Conservation (phyloP, 2,888 invertebrate genomes). For the Polymixis flavicincta region DNA sequence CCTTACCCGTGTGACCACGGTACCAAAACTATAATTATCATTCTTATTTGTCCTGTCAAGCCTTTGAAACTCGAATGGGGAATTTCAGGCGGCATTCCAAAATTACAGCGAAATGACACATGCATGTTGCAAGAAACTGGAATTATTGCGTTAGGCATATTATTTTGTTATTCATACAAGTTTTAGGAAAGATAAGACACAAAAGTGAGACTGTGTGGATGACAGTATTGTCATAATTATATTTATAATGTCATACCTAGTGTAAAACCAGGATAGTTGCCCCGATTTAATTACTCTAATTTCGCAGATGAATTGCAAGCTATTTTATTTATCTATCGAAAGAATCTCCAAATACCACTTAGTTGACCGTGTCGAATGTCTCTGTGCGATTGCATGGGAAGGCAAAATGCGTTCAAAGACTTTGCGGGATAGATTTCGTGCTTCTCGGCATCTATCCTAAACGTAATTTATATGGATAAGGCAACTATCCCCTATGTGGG, state of each 20-base stretch:
- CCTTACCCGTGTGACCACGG: background rate
- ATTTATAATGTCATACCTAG: background rate
- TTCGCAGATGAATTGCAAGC: no score
- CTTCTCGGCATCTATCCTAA: no score
- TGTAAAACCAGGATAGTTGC: no score
- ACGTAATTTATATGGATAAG: no score
- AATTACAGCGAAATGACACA: background rate
- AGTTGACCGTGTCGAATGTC: no score
- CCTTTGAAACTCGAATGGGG: background rate
- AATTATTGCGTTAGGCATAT: background rate
- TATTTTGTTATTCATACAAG: conserved; percentile 1
- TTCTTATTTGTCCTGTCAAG: background rate
- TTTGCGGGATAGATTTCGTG: no score
- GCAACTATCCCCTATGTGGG: no score
- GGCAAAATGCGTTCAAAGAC: no score
- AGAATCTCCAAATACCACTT: no score
- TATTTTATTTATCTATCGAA: no score
- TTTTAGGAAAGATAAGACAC: conserved; percentile 7
- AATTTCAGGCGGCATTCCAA: background rate
- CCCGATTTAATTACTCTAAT: no score
- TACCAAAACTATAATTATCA: background rate
- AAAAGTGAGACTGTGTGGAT: background rate
- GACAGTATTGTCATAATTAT: background rate
- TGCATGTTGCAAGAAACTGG: background rate
- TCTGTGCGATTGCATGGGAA: no score